Evolutionary conservation across 2,113 vertebrate genomes (phyloP), one percentile per base, ranked within the genome.

Genomic region (Hippocampus zosterae): DNA sequence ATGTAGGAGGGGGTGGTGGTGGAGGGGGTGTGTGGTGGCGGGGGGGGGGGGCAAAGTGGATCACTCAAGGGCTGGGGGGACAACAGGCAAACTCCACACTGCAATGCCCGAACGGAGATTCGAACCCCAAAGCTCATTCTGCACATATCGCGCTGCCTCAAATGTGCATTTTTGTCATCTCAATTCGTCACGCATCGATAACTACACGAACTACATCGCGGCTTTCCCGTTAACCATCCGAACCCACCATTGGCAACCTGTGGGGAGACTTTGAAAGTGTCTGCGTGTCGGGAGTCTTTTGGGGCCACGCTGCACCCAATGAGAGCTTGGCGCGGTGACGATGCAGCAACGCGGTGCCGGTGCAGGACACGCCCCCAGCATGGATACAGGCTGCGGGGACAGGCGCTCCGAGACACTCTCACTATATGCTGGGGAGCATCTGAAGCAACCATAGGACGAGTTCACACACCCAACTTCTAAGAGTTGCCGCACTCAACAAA

Each of bases 311-410:
- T n/a, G 72, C 29, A 61, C 69, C 91, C 92, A 92, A 92, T 93
- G 87, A 88, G 67, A 42, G 80, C 67, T 83, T 84, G 65, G 68
- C 74, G 7, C 76, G 29, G 67, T 90, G 90, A 90, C 87, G 91
- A 69, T 77, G 84, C 82, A 61, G 78, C 83, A 46, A 76, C 78
- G 82, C 82, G 81, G 84, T 78, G 84, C 84, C 84, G 85, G 86
- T 78, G 67, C 67, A 55, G 75, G 90, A 77, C 92, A 90, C 92
- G 91, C 92, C 92, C 90, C 92, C 92, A 89, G 90, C 92, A 85
- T 90, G 92, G 92, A 91, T 90, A 92, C 90, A 84, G 78, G 70
- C 87, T 76, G 90, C 89, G 76, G 88, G 84, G 83, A 84, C 87
- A 78, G 74, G 87, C 83, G 85, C 89, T 77, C 88, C 27, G 82